Evolutionary conservation across 2,113 vertebrate genomes (phyloP).

Genomic region (Cygnus atratus): DNA sequence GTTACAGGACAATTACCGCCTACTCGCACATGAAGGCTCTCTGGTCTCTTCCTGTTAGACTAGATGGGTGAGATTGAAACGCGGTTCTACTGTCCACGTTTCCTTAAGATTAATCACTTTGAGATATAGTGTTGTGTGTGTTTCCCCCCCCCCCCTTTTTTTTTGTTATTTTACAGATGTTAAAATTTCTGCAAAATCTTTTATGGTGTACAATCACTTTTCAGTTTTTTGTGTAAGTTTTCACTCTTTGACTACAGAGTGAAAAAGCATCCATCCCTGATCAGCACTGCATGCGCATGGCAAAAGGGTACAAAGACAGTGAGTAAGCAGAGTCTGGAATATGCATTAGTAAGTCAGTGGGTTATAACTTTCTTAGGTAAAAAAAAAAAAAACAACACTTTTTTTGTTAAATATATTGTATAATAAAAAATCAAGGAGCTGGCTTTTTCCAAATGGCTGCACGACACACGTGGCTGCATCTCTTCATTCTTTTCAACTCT

Average conservation of each 20-base stretch:
- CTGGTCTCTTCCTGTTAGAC: not conserved
- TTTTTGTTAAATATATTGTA: too few species aligned
- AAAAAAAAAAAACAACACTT: not conserved
- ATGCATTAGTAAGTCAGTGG: not conserved
- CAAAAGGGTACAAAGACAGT: not conserved
- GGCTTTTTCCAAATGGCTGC: not conserved
- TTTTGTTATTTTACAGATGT: not conserved
- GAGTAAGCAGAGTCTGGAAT: not conserved
- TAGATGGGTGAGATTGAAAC: not conserved
- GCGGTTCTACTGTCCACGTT: not conserved
- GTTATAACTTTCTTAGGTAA: not conserved
- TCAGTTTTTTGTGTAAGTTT: not conserved
- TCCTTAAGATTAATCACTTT: not conserved
- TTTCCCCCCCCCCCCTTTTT: too few species aligned
- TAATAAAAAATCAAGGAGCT: not conserved
- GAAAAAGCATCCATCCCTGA: not conserved
- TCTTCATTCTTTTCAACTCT: not conserved
- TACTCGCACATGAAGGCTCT: not conserved
- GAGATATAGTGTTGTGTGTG: rapidly evolving
- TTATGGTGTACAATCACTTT: not conserved
- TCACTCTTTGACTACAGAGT: not conserved
- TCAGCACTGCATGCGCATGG: not conserved
- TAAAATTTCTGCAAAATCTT: not conserved
- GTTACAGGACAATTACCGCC: rapidly evolving
- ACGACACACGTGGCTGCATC: not conserved